Conservation (phyloP, 1,140 invertebrate genomes). For the Cepaea nemoralis region DNA sequence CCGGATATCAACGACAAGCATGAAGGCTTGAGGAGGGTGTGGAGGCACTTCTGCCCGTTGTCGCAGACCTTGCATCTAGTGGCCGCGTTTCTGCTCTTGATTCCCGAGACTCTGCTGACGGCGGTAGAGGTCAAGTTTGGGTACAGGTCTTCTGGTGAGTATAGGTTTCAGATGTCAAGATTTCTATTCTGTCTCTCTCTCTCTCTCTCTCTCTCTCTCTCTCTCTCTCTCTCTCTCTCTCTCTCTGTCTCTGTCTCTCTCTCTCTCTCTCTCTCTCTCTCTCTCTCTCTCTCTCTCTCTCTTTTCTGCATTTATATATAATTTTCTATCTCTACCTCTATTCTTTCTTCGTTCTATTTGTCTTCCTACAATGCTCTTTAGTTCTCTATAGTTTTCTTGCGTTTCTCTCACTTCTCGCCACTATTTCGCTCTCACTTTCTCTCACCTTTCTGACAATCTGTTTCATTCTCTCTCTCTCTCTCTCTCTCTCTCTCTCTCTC, state of each 20-base stretch:
- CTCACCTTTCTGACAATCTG: no score
- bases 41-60: constrained; percentile 60
- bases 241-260: background rate
- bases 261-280: constrained; percentile 31
- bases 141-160: constrained; percentile 57
- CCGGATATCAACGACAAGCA: constrained; percentile 42
- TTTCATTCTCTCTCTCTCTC: no score
- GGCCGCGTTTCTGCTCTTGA: constrained; percentile 58
- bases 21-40: constrained; percentile 47
- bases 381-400: no score
- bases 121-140: constrained; percentile 59
- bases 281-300: constrained; percentile 25
- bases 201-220: background rate
- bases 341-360: no score
- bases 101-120: constrained; percentile 59
- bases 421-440: no score
- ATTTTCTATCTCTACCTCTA: constrained; percentile 1
- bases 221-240: background rate
- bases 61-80: constrained; percentile 59
- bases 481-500: no score
- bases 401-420: no score
- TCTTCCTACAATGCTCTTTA: no score
- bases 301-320: background rate
- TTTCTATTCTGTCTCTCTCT: background rate
- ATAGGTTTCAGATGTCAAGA: background rate